These are phyloP conservation scores for Bombyx huttoni DNA, from an alignment of 2,888 invertebrate genomes.

Conservation along the genomic window DNA sequence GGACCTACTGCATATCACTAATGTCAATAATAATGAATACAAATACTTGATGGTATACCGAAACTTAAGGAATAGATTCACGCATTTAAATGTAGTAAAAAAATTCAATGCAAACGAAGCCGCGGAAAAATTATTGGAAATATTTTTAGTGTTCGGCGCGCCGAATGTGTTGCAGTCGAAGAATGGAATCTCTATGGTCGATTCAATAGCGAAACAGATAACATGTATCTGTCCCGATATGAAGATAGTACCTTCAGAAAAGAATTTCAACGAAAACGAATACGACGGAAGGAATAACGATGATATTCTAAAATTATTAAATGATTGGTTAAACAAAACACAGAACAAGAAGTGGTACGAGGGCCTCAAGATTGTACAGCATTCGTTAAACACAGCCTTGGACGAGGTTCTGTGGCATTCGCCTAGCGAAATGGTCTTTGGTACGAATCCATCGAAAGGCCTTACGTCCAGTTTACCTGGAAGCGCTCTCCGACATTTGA, in stretches of 20 bases:
- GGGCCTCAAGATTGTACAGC: constrained; percentile 36
- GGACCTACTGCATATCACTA: constrained; percentile 32
- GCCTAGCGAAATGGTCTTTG: constrained; percentile 31
- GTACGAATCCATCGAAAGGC: constrained; percentile 28
- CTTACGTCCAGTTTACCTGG: constrained; percentile 14
- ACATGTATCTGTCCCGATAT: constrained; percentile 22
- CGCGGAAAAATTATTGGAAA: constrained; percentile 28
- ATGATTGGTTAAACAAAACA: constrained; percentile 27
- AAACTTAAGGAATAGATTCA: constrained; percentile 29
- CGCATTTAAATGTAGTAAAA: constrained; percentile 33
- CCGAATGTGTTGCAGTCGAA: constrained; percentile 43
- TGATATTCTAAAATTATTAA: constrained; percentile 30
- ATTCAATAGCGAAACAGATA: constrained; percentile 31
- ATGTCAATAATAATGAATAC: constrained; percentile 25
- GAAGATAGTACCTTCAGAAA: constrained; percentile 26
- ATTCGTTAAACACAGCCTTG: constrained; percentile 30
- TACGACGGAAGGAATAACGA: constrained; percentile 30
- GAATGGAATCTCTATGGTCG: constrained; percentile 29
- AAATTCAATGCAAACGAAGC: constrained; percentile 25
- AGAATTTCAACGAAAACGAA: constrained; percentile 10
- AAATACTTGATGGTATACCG: constrained; percentile 38
- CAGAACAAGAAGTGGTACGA: constrained; percentile 32
- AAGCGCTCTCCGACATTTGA: constrained; percentile 21
- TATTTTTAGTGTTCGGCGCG: constrained; percentile 38
- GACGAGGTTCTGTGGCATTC: constrained; percentile 26